A percentile compares a stretch with the other conserved stretches of the same genome.
Conservation (phyloP, 2,797 vertebrate species). For the Gastrophryne carolinensis region DNA sequence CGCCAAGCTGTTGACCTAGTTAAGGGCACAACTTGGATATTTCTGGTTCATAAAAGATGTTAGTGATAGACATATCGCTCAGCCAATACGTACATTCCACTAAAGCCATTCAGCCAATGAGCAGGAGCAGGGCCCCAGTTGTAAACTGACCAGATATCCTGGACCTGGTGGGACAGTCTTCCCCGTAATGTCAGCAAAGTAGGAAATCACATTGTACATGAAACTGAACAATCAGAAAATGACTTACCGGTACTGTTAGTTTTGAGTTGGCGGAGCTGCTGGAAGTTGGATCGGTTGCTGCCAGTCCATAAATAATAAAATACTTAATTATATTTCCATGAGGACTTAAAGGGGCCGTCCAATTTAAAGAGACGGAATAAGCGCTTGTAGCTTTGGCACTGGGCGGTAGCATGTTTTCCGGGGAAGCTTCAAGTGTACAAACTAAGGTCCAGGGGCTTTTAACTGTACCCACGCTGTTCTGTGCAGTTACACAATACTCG, state of each 20-base stretch:
- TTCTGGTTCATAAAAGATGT: no score
- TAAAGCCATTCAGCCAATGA: no score
- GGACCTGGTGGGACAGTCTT: no score
- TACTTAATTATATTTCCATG: conserved; percentile 82
- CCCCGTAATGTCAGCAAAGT: no score
- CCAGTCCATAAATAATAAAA: conserved; percentile 77
- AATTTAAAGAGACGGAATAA: conserved; percentile 73
- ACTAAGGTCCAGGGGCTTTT: conserved; percentile 78
- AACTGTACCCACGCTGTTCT: conserved; percentile 76
- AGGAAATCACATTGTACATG: no score
- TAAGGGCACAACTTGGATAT: no score
- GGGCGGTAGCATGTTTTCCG: conserved; percentile 75
- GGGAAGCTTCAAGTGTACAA: conserved; percentile 77
- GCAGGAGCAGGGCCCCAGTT: no score
- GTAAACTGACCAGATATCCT: no score
- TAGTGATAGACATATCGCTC: no score
- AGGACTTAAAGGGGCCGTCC: conserved; percentile 76
- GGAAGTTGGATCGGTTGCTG: conserved; percentile 70
- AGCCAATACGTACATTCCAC: no score
- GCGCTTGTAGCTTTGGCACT: conserved; percentile 68
- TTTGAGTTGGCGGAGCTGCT: conserved; percentile 69
- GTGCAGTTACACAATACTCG: conserved; percentile 76
- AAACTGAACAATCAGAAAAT: no score
- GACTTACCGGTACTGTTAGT: conserved; percentile 83
- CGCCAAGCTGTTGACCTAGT: no score